Base-by-base conservation (phyloP, 2,888 invertebrate genomes). In the Petrophora chlorosata region DNA sequence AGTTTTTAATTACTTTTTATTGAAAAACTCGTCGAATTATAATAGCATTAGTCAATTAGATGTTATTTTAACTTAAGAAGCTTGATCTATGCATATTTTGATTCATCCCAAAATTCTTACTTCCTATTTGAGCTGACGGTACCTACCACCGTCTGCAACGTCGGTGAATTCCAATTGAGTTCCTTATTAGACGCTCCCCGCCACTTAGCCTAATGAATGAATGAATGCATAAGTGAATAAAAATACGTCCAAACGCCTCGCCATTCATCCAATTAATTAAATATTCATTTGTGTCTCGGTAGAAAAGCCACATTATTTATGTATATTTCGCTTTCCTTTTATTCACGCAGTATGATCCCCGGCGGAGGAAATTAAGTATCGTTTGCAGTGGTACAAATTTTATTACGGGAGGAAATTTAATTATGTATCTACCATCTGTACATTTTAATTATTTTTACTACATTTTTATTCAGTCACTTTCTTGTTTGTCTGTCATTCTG, bases 181-280 rank as follows among this genome's bases (percentile, higher is more conserved):
- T 25, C 23, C 22, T 40, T 36, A 15, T 22, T 39, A 15, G n/a
- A n/a, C n/a, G n/a, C 35, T 17, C 22, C 19, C 3, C 5, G 23
- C 3, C 17, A 29, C 25, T 40, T 16, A 5, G 13, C 14, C 5
- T 34, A 42, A 47, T n/a, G n/a, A n/a, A n/a, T n/a, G n/a, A 23
- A 23, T 43, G 25, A 48, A 40, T 30, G 48, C 49, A 38, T 42
- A 46, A 36, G 47, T 51, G 29, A 44, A 42, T 44, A 41, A 48
- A 46, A 36, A 47, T 49, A 57, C 45, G 47, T 53, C 35, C 41
- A 36, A 57, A 61, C 53, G 61, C 56, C 59, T 53, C 53, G 55
- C 54, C 56, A 53, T 65, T 65, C 59, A 56, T 59, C 58, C 61
- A 63, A 72, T 69, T 65, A 72, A 65, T 69, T 63, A 59, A 55